phyloP scores from a whole-genome alignment of 2,888 invertebrate genomes.

The Phasia obesa region DNA sequence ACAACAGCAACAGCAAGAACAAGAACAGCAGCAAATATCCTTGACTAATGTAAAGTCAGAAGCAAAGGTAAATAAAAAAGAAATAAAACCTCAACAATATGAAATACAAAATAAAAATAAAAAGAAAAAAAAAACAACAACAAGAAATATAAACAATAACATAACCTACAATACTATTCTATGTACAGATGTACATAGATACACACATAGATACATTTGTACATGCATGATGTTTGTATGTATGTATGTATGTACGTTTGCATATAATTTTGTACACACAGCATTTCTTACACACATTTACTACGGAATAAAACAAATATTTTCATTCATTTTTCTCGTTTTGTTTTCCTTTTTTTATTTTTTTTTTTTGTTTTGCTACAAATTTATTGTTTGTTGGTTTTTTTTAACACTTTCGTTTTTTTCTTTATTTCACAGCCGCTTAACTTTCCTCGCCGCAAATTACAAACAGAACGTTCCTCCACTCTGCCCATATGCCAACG shows the following conservation, averaged over 20 bases:
- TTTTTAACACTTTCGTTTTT: constrained; percentile 38
- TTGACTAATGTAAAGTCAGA: constrained; percentile 68
- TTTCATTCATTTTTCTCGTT: constrained; percentile 63
- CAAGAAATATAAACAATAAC: constrained; percentile 66
- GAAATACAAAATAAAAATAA: constrained; percentile 47
- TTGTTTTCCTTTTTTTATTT: constrained; percentile 40
- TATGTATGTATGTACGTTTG: background rate
- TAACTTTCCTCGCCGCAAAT: constrained; percentile 78
- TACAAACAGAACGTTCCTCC: constrained; percentile 78
- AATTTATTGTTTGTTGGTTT: constrained; percentile 57
- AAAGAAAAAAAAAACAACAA: constrained; percentile 26
- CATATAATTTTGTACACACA: constrained; percentile 17
- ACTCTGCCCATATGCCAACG: constrained; percentile 79
- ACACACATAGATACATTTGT: no score
- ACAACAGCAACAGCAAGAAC: constrained; percentile 34
- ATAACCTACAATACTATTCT: constrained; percentile 65
- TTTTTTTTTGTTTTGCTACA: constrained; percentile 58
- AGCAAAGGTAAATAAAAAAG: constrained; percentile 67
- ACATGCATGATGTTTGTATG: background rate
- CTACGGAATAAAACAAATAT: constrained; percentile 55
- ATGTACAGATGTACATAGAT: constrained; percentile 17
- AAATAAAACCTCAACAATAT: constrained; percentile 47
- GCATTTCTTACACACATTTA: constrained; percentile 31
- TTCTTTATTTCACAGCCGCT: constrained; percentile 73
- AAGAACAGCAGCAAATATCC: constrained; percentile 59